Base-by-base conservation (phyloP, 2,888 invertebrate species). In the Torymus aiolomorphi region DNA sequence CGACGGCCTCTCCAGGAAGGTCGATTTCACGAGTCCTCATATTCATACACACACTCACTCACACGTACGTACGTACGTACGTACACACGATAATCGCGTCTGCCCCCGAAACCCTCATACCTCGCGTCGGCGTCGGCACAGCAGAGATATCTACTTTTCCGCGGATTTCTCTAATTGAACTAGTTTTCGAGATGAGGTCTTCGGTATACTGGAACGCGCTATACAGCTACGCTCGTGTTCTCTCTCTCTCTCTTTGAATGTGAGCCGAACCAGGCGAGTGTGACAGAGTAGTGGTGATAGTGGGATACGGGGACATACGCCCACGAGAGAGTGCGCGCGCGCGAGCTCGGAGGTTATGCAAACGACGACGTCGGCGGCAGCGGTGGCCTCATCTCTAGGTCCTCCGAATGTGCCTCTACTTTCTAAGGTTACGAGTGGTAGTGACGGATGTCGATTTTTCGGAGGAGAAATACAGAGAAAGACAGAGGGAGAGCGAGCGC, bases 81-180 rank as follows among this genome's bases (percentile, higher is more conserved):
- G 8, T 10, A 42, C 42, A 42, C 42, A 16, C 65, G 70, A 70
- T 70, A 65, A 77, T 80, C 78, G 78, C 72, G 65, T 65, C 79
- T 88, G 88, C 87, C 88, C 88, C 88, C 88, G 84, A 88, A 88
- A 88, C 88, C 88, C 88, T 88, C 88, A 88, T 88, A 88, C 87
- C 88, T 86, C 85, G 84, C 69, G n/a, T n/a, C 57, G 63, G 57
- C 52, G 54, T 16, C 78, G 70, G 72, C 76, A 57, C 49, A 8
- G 24, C 42, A 78, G 72, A 83, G 86, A 85, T 87, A 87, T 85
- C 87, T 86, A 85, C 87, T 87, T 87, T 87, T 87, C 86, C 87
- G 86, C 86, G 86, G 86, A 88, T 88, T 87, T 88, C 88, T 88
- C 88, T 88, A 87, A 87, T 87, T 87, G 87, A 87, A 88, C 87